Base-by-base conservation (phyloP, 2,888 invertebrate genomes). In the Pyrgus malvae region DNA sequence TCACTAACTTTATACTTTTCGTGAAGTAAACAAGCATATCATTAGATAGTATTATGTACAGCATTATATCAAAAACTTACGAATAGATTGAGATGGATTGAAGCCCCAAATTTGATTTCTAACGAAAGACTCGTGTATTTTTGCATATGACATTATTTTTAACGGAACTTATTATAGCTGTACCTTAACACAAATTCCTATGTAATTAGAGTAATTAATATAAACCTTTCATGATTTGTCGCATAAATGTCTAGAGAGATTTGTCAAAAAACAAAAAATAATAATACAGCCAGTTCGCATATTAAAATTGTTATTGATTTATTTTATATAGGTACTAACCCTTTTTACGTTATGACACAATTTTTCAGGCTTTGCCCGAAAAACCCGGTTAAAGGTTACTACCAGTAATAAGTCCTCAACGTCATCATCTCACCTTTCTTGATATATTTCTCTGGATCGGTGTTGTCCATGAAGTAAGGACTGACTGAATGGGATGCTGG, bases 401-500 rank as follows among this genome's bases (percentile, higher is more conserved):
- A n/a, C n/a, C n/a, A n/a, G n/a, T n/a, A n/a, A n/a, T n/a, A n/a
- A n/a, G n/a, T n/a, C n/a, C 35, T 16, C 16, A 35, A 16, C 3
- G 16, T 14, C 12, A 12, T 33, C 14, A 8, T 9, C 80, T 80
- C 76, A 93, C 94, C 93, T 89, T 92, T 91, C 75, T 92, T 92
- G 62, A 93, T 87, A 70, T 87, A 92, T 78, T 94, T 94, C 27
- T 92, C 90, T 0, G 92, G 91, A 71, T 93, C 84, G 4, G 78
- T 76, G 65, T 92, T 91, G 59, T 93, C 92, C 92, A 93, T 93
- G 72, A 94, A 94, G 78, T 92, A 94, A 0, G 93, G 94, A 59
- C 93, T 93, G 59, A 88, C 76, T 5, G 91, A 90, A 64, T 92
- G 92, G 53, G 91, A 82, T 0, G 92, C 90, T 11, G 93, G 93